Evolutionary conservation across 2,113 vertebrate species (phyloP).

Genomic region (Notothenia rossii): DNA sequence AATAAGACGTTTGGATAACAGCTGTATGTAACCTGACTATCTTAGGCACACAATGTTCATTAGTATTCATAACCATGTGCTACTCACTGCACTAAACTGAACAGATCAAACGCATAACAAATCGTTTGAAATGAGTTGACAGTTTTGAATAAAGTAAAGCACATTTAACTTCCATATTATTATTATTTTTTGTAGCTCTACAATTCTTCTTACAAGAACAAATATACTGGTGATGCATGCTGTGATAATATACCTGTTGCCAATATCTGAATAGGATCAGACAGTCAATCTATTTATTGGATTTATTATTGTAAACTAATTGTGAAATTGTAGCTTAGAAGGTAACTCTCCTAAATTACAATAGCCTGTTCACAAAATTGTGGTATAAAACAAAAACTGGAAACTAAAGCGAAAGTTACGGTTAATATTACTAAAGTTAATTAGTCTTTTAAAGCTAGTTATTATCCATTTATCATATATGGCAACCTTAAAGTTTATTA

Average conservation of each 20-base stretch:
- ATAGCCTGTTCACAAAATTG: neutral
- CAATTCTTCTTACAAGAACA: conserved; percentile 3
- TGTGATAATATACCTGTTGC: conserved; percentile 18
- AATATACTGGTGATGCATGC: conserved; percentile 33
- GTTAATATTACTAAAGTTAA: neutral
- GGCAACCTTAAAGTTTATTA: conserved; percentile 22
- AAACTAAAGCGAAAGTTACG: conserved; percentile 33
- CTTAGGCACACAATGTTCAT: conserved; percentile 50
- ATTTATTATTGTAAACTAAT: neutral
- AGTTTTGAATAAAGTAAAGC: conserved; percentile 34
- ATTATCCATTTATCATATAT: neutral
- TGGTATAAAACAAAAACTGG: neutral
- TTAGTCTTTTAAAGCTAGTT: conserved; percentile 11
- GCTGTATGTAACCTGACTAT: conserved; percentile 53
- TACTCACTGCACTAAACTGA: conserved; percentile 43
- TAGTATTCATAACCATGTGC: conserved; percentile 40
- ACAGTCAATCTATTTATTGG: neutral
- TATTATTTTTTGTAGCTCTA: too few relatives aligned
- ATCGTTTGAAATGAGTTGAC: conserved; percentile 37
- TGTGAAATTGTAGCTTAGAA: conserved; percentile 1
- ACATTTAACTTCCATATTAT: conserved; percentile 8
- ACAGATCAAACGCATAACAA: conserved; percentile 27
- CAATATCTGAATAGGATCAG: conserved; percentile 6
- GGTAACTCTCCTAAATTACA: neutral
- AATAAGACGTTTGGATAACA: conserved; percentile 51